Conservation (phyloP, 2,888 invertebrate genomes). For the Drosophila birchii region DNA sequence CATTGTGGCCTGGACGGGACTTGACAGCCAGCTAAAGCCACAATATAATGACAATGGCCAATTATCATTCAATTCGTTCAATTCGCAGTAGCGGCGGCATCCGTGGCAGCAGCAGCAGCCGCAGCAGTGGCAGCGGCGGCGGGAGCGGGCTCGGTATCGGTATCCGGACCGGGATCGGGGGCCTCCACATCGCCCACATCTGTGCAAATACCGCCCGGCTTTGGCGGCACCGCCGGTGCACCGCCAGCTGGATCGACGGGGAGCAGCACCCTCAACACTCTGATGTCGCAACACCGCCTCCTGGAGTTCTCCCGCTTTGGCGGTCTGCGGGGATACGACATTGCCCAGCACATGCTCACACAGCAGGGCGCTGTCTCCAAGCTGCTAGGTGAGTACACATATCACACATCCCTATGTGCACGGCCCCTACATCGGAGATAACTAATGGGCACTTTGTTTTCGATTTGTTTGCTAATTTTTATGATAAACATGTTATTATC, state of each 20-base stretch:
- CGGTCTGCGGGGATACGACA: conserved; percentile 83
- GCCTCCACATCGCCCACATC: conserved; percentile 78
- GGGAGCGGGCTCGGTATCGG: conserved; percentile 62
- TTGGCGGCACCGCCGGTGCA: conserved; percentile 50
- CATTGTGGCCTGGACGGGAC: conserved; percentile 67
- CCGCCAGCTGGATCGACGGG: conserved; percentile 76
- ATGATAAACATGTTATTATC: conserved; percentile 81
- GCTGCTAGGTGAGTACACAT: conserved; percentile 81
- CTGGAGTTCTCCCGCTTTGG: conserved; percentile 84
- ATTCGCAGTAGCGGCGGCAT: conserved; percentile 69
- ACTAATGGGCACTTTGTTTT: conserved; percentile 62
- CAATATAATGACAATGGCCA: conserved; percentile 74
- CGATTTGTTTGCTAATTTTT: conserved; percentile 81
- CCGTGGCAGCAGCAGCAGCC: conserved; percentile 61
- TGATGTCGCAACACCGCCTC: conserved; percentile 87
- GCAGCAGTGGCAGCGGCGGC: conserved; percentile 66
- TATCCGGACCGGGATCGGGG: conserved; percentile 49
- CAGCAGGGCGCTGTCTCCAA: conserved; percentile 84
- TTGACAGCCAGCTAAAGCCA: conserved; percentile 33
- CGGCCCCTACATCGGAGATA: conserved; percentile 38
- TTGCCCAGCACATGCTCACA: conserved; percentile 84
- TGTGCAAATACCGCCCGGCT: conserved; percentile 83
- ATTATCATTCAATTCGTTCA: conserved; percentile 81
- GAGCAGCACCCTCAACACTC: conserved; percentile 88
- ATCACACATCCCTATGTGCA: background rate